Evolutionary conservation across 2,797 vertebrate species (phyloP).

Genomic region (Sebastes itinus): DNA sequence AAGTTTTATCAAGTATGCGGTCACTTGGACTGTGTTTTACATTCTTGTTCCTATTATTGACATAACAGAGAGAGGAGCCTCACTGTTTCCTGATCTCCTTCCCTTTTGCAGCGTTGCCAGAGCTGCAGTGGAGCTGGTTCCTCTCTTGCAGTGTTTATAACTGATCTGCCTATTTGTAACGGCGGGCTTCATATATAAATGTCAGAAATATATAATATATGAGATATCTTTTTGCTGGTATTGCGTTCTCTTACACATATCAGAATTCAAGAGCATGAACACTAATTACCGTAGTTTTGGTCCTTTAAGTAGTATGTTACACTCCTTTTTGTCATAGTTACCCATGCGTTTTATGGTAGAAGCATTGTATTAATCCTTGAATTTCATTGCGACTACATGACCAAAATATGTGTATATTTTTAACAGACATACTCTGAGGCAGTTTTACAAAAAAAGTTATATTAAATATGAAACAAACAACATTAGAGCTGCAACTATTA

Average conservation of each 20-base stretch:
- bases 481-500: background rate
- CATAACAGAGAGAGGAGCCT: constrained; percentile 4
- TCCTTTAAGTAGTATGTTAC: background rate
- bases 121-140: background rate
- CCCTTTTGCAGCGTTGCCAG: background rate
- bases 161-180: background rate
- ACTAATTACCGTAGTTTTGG: background rate
- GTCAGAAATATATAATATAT: background rate
- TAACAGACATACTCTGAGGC: background rate
- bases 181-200: background rate
- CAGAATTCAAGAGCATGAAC: background rate
- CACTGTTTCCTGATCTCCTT: background rate
- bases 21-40: background rate
- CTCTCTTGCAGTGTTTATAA: background rate
- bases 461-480: background rate
- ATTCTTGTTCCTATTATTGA: constrained; percentile 3
- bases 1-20: background rate
- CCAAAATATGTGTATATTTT: background rate
- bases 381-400: background rate
- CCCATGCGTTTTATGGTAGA: background rate
- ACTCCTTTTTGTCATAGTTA: background rate
- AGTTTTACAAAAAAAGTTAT: background rate
- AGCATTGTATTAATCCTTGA: background rate
- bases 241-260: background rate
- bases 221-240: too few species aligned